Evolutionary conservation across 2,113 vertebrate species (phyloP), one percentile per base, ranked within the genome.

Genomic region (Chionomys nivalis): DNA sequence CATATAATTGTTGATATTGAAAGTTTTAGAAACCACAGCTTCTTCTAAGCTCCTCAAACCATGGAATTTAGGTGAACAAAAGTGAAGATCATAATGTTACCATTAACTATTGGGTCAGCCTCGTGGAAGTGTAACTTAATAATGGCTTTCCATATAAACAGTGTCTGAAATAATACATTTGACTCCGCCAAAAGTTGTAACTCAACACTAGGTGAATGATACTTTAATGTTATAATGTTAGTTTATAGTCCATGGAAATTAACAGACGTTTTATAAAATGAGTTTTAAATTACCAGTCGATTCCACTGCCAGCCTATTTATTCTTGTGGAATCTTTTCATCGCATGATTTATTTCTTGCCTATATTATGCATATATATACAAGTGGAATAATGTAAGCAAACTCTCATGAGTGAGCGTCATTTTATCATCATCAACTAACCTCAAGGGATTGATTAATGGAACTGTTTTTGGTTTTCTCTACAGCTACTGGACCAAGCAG

Each of bases 321-420:
- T 94, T 72, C 58, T 92, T 12, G 36, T 93, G 28, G 6, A 47
- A 90, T 76, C 3, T 93, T 96, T 94, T 97, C 87, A 88, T 36
- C 17, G 2, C 16, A 89, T 91, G 90, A 87, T 96, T 96, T 92
- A 96, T 94, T 94, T 94, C 93, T 91, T 96, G 94, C 76, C 44
- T 82, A 4, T 75, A 92, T 90, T 95, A 90, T 92, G 19, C 13
- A 65, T 42, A 55, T 58, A 92, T 81, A 94, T 17, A 81, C 63
- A 92, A 92, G n/a, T 81, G 36, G 52, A 52, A 92, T 89, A 92
- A 52, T 91, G 7, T 91, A 96, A 91, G 72, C 66, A 88, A 78
- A 78, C 58, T 72, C n/a, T 90, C 33, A 88, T 23, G 36, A 88
- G 39, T 82, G 23, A 92, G 88, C 63, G 65, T 65, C 65, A 94